Evolutionary conservation across 2,888 invertebrate species (phyloP), one percentile per base, ranked within the genome.

Genomic region (Ormyrus labotus): DNA sequence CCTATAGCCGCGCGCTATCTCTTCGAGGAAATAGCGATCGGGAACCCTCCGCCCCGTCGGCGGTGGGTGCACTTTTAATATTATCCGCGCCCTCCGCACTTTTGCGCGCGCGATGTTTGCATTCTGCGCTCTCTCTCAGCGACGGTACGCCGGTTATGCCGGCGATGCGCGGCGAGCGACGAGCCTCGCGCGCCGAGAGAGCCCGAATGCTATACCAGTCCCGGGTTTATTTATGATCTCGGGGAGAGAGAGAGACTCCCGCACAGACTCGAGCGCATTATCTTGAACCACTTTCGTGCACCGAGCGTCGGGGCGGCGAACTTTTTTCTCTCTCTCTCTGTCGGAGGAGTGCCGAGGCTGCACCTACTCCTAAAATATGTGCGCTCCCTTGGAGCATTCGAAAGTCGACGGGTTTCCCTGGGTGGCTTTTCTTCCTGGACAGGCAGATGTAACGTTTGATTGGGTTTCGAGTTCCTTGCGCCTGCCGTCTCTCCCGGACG

Each of bases 171-270:
- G 4, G 34, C 0, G 13, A 34, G 34, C 34, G 34, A 2, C 34
- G 34, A 34, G 34, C 34, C 34, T 19, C 19, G 19, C 19, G 19
- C 19, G 19, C 19, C 19, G 19, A 19, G 19, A 34, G 34, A 34
- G 34, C 34, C 34, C 34, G 34, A 34, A 34, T 4, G 34, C 34
- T 34, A 4, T 34, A 4, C 34, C 64, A 6, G 48, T 51, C 9
- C 11, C 11, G 19, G 61, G 71, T 84, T 83, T 85, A 85, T 84
- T 85, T 85, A 85, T 79, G 84, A 81, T 76, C 70, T 73, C 74
- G 69, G 72, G 34, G 34, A 34, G 13, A 13, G 13, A 4, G 34
- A 79, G 73, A 72, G 84, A 84, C 85, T 85, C 85, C 85, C 85
- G 84, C 83, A 45, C 78, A 68, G 84, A 9, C n/a, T 70, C n/a